Percentiles rank a stretch among this genome's conserved stretches.
Evolutionary conservation across 2,888 invertebrate genomes (phyloP).

Genomic region (Apotomis betuletana): DNA sequence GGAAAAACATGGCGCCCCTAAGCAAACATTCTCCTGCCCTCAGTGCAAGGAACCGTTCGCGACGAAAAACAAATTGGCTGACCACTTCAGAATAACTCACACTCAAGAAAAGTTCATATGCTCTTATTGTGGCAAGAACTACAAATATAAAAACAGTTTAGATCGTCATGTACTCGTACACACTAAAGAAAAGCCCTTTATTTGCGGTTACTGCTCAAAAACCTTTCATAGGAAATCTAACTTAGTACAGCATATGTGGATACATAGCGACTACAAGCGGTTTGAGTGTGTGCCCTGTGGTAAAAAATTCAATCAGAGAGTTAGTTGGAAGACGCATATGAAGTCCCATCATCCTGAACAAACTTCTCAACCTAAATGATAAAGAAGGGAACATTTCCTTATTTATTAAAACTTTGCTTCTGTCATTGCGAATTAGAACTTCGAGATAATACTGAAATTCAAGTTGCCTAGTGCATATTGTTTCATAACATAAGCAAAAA

Average conservation of each 20-base stretch:
- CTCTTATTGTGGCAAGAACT: conserved; percentile 65
- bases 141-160: conserved; percentile 70
- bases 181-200: conserved; percentile 72
- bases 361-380: not conserved
- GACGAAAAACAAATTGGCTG: conserved; percentile 53
- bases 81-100: conserved; percentile 63
- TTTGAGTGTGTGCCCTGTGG: conserved; percentile 64
- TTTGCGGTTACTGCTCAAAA: conserved; percentile 75
- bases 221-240: conserved; percentile 67
- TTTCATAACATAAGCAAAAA: too few relatives aligned
- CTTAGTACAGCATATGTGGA: conserved; percentile 68
- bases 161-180: conserved; percentile 75
- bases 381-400: too few relatives aligned
- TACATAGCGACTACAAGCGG: conserved; percentile 66
- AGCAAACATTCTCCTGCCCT: conserved; percentile 51
- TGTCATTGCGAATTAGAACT: too few relatives aligned
- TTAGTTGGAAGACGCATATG: conserved; percentile 68
- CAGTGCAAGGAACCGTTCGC: conserved; percentile 59
- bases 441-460: too few relatives aligned
- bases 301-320: conserved; percentile 64
- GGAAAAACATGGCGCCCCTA: conserved; percentile 49
- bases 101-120: conserved; percentile 60
- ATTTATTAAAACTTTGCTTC: too few relatives aligned
- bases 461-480: too few relatives aligned
- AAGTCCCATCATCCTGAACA: conserved; percentile 65